Percentiles rank a stretch among this genome's conserved stretches.
Evolutionary conservation across 2,113 vertebrate species (phyloP).

Genomic region (Aspiorhynchus laticeps): DNA sequence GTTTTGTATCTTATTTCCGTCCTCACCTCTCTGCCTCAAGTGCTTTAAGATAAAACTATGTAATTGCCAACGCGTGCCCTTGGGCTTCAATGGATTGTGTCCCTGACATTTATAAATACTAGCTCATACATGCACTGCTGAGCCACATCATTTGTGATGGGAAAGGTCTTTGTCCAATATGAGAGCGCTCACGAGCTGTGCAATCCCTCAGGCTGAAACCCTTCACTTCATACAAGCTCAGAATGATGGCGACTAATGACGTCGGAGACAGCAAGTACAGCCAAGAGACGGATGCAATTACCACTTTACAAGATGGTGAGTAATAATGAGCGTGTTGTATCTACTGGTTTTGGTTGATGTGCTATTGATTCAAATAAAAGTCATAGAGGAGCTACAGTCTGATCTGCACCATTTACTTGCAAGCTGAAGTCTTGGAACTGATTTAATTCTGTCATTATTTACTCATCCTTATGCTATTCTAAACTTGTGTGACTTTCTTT

Average conservation of each 20-base stretch:
- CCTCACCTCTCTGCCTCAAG: constrained; percentile 20
- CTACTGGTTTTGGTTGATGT: constrained; percentile 45
- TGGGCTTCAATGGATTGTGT: constrained; percentile 31
- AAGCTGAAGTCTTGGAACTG: background rate
- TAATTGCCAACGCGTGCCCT: constrained; percentile 35
- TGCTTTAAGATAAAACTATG: constrained; percentile 41
- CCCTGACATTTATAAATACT: constrained; percentile 46
- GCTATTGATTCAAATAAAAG: constrained; percentile 56
- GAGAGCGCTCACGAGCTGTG: constrained; percentile 50
- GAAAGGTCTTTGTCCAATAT: constrained; percentile 50
- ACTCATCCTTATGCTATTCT: background rate
- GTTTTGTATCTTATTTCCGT: constrained; percentile 25
- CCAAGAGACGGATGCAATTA: constrained; percentile 85
- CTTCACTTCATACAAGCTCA: constrained; percentile 92
- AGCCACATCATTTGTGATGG: constrained; percentile 22
- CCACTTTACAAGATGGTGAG: constrained; percentile 95
- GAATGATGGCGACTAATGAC: constrained; percentile 95
- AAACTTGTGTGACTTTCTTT: background rate
- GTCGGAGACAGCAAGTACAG: constrained; percentile 92
- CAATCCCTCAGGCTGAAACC: constrained; percentile 83
- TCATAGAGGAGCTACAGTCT: constrained; percentile 35
- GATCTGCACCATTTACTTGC: constrained; percentile 30
- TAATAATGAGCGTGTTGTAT: constrained; percentile 41
- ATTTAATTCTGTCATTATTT: constrained; percentile 27
- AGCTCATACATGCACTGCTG: constrained; percentile 37